Evolutionary conservation across 2,888 invertebrate species (phyloP).

Genomic region (Apamea anceps): DNA sequence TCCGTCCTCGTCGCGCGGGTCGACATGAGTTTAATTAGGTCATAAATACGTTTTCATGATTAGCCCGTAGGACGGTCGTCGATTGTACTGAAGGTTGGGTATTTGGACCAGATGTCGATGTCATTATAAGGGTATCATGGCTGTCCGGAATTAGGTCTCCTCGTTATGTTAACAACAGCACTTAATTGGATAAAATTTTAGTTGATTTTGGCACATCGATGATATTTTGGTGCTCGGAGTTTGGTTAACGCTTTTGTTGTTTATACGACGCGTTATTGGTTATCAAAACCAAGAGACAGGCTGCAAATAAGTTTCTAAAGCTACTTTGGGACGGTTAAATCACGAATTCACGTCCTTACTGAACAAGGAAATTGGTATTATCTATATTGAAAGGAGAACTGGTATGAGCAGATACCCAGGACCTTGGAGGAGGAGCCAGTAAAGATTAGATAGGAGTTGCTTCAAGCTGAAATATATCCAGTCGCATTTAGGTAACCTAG

Average conservation of each 20-base stretch:
- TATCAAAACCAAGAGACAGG: not conserved
- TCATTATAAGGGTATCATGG: conserved; percentile 73
- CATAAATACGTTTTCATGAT: conserved; percentile 90
- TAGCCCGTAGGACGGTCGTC: conserved; percentile 78
- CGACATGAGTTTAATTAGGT: conserved; percentile 90
- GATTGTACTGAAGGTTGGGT: conserved; percentile 74
- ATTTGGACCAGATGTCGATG: conserved; percentile 80
- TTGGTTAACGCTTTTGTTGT: not conserved
- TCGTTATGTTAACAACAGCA: conserved; percentile 70
- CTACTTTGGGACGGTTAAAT: not conserved
- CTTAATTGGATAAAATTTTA: conserved; percentile 65
- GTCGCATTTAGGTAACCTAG: not conserved
- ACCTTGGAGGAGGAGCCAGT: not conserved
- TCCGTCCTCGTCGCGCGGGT: conserved; percentile 74
- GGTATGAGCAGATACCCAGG: not conserved
- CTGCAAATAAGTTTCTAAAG: not conserved
- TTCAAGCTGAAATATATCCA: not conserved
- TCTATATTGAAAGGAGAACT: not conserved
- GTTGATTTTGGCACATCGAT: conserved; percentile 56
- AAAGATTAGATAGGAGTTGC: not conserved
- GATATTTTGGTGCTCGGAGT: conserved; percentile 28
- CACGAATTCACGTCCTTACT: not conserved
- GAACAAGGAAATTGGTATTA: no score
- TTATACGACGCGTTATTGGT: not conserved
- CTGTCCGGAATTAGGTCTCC: conserved; percentile 70